These are phyloP conservation scores for Eufriesea mexicana DNA, from an alignment of 1,140 invertebrate genomes.

Conservation along the genomic window DNA sequence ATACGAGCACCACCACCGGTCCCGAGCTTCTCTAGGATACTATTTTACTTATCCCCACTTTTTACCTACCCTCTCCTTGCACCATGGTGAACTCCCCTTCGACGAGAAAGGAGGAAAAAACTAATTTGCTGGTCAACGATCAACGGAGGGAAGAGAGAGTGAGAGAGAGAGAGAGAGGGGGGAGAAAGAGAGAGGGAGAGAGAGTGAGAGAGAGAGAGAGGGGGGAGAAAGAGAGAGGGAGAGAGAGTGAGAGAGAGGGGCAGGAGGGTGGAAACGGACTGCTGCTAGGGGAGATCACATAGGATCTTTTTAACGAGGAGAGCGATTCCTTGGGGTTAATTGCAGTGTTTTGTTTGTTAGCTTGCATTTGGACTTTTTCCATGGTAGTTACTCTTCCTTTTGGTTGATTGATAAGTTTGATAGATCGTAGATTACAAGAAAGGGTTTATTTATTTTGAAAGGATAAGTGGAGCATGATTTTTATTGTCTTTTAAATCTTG, in stretches of 20 bases:
- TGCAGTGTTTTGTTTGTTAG: not conserved
- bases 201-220: not conserved
- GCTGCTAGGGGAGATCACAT: not conserved
- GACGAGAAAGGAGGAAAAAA: constrained; percentile 8
- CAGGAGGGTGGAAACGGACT: too few species aligned
- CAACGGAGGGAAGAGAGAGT: not conserved
- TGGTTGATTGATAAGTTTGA: not conserved
- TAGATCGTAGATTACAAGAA: not conserved
- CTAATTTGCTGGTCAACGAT: constrained; percentile 23
- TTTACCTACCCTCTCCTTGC: not conserved
- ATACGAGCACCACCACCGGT: not conserved
- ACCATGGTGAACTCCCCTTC: not conserved
- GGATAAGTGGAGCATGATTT: too few species aligned
- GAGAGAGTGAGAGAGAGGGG: not conserved
- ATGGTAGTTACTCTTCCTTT: too few species aligned
- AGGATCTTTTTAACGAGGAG: not conserved
- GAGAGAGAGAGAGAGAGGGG: not conserved
- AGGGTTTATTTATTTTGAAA: too few species aligned
- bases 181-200: too few species aligned
- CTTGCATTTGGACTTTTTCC: too few species aligned
- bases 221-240: not conserved
- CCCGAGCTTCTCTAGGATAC: constrained; percentile 26
- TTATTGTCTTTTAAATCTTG: too few species aligned
- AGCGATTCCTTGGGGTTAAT: not conserved
- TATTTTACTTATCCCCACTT: constrained; percentile 31